phyloP scores from a whole-genome alignment of 2,113 vertebrate species.

The Eptesicus fuscus region DNA sequence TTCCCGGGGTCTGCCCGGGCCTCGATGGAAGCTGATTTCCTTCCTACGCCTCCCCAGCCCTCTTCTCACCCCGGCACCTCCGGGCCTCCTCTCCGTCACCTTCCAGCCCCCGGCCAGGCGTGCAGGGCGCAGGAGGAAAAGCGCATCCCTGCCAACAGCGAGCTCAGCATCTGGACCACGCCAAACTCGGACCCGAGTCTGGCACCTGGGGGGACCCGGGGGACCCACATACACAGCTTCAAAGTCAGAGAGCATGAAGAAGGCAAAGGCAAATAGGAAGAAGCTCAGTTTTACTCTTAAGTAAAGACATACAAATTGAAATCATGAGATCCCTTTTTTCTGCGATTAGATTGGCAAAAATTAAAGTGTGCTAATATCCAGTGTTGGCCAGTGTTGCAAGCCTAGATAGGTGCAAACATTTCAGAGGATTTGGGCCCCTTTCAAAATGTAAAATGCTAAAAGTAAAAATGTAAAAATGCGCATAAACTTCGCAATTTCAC shows the following conservation, averaged over 20 bases:
- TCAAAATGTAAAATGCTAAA: background rate
- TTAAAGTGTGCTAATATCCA: background rate
- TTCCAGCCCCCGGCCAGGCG: background rate
- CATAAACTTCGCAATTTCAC: background rate
- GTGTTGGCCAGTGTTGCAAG: background rate
- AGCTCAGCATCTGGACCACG: background rate
- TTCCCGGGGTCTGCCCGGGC: background rate
- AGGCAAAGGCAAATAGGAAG: background rate
- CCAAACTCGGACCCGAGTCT: background rate
- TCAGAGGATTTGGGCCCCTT: background rate
- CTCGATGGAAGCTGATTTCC: background rate
- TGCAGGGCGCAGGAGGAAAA: background rate
- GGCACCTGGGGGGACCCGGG: background rate
- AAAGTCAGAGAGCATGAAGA: background rate
- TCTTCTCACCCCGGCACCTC: background rate
- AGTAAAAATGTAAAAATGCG: background rate
- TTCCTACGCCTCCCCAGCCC: fast-evolving
- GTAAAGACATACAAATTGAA: background rate
- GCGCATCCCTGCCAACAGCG: background rate
- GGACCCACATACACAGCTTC: background rate
- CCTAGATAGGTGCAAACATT: background rate
- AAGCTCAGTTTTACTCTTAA: background rate
- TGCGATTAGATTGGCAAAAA: background rate
- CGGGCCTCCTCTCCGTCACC: background rate
- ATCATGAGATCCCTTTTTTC: background rate